Evolutionary conservation across 2,113 vertebrate species (phyloP).

Genomic region (Dascyllus trimaculatus): DNA sequence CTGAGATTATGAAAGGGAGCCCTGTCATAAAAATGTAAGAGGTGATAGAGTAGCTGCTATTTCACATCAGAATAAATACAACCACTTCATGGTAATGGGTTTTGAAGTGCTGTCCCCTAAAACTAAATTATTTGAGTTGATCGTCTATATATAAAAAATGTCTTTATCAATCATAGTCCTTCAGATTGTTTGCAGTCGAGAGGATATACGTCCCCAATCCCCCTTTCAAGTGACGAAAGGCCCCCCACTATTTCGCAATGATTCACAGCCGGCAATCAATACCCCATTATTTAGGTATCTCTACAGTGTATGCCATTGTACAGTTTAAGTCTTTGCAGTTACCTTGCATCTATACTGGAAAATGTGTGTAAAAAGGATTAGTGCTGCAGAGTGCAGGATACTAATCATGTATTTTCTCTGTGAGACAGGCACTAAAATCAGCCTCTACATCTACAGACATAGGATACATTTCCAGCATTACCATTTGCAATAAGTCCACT

Average conservation of each 20-base stretch:
- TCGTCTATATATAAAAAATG: slow-evolving; percentile 33
- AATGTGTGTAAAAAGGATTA: background rate
- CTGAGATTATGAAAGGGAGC: slow-evolving; percentile 59
- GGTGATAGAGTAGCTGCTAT: slow-evolving; percentile 64
- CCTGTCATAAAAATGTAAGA: slow-evolving; percentile 64
- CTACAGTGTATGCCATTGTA: background rate
- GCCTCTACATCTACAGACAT: too few species aligned
- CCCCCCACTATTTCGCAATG: slow-evolving; percentile 12
- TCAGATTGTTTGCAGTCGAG: slow-evolving; percentile 43
- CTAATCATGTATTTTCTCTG: too few species aligned
- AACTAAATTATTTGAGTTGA: slow-evolving; percentile 55
- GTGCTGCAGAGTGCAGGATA: background rate
- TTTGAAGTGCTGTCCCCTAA: slow-evolving; percentile 59
- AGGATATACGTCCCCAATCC: slow-evolving; percentile 17
- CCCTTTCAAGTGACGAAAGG: slow-evolving; percentile 25
- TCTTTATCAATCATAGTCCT: slow-evolving; percentile 53
- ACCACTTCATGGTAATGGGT: slow-evolving; percentile 60
- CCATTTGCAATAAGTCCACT: too few species aligned
- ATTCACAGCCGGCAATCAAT: slow-evolving; percentile 31
- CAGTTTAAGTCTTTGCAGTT: background rate
- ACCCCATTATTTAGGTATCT: slow-evolving; percentile 12
- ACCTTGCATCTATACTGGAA: background rate
- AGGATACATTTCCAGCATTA: too few species aligned
- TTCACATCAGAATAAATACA: slow-evolving; percentile 71
- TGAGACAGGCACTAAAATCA: too few species aligned